Evolutionary conservation across 2,797 vertebrate species (phyloP).

Genomic region (Sorex maritimensis): DNA sequence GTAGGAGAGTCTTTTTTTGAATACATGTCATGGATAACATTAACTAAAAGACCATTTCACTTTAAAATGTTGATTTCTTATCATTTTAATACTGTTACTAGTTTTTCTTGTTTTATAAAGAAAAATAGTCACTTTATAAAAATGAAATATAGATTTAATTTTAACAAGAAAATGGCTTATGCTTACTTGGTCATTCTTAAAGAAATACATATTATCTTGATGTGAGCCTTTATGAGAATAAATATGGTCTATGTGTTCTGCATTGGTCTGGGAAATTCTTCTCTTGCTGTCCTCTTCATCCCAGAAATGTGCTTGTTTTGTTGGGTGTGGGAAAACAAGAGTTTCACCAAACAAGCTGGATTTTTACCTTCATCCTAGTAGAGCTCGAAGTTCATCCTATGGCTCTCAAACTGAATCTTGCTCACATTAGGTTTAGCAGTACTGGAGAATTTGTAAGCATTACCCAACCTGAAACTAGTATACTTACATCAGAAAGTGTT

Average conservation of each 20-base stretch:
- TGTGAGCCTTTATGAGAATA: neutral
- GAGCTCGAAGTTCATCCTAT: conserved; percentile 6
- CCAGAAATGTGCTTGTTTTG: conserved; percentile 67
- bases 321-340: conserved; percentile 41
- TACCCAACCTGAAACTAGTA: conserved; percentile 11
- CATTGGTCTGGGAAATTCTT: conserved; percentile 10
- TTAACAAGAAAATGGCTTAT: neutral
- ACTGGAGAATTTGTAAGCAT: conserved; percentile 26
- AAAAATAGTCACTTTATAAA: neutral
- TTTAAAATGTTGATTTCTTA: conserved; percentile 29
- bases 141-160: too few species aligned
- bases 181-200: neutral
- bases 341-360: conserved; percentile 61
- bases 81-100: conserved; percentile 1
- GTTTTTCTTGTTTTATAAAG: conserved; percentile 44
- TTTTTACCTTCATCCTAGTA: conserved; percentile 49
- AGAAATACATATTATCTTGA: conserved; percentile 9
- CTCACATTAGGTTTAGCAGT: conserved; percentile 59
- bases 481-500: conserved; percentile 24
- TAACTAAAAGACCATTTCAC: conserved; percentile 57
- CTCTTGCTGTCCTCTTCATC: neutral
- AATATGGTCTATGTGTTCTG: conserved; percentile 19
- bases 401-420: conserved; percentile 52
- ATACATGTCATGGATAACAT: neutral
- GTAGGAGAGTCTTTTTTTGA: conserved; percentile 12